Percentiles rank a stretch among this genome's conserved stretches.
Evolutionary conservation across 2,888 invertebrate species (phyloP).

Genomic region (Drosophila robusta): DNA sequence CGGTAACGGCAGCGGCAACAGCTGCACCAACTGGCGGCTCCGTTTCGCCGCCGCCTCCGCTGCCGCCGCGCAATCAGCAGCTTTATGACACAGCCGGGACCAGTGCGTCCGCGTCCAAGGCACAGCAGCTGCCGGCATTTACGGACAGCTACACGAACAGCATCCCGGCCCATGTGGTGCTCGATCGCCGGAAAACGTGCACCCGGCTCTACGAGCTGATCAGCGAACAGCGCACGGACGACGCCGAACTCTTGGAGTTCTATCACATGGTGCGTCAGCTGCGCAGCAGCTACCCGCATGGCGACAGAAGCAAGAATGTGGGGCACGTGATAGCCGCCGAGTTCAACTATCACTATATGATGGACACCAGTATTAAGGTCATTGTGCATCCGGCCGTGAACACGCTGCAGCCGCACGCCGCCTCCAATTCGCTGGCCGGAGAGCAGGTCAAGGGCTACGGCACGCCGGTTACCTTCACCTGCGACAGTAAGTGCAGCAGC

Average conservation of each 20-base stretch:
- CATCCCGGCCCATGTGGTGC: conserved; percentile 64
- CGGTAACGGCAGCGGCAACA: not conserved
- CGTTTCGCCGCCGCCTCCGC: conserved; percentile 86
- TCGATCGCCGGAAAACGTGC: conserved; percentile 83
- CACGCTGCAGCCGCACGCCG: conserved; percentile 85
- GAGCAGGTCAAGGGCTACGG: conserved; percentile 84
- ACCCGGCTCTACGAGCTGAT: conserved; percentile 89
- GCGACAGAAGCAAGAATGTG: conserved; percentile 92
- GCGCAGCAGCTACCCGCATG: conserved; percentile 90
- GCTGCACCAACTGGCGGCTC: conserved; percentile 27
- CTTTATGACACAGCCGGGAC: conserved; percentile 40
- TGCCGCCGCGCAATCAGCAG: conserved; percentile 87
- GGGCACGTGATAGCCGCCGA: conserved; percentile 95
- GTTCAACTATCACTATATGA: conserved; percentile 91
- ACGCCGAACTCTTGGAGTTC: conserved; percentile 92
- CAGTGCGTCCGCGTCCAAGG: conserved; percentile 24
- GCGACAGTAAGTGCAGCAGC: conserved; percentile 89
- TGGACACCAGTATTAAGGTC: conserved; percentile 94
- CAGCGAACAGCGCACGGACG: conserved; percentile 88
- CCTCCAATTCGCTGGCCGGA: conserved; percentile 80
- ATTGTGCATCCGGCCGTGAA: conserved; percentile 89
- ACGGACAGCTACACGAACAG: conserved; percentile 59
- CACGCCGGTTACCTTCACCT: conserved; percentile 94
- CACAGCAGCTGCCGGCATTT: conserved; percentile 37
- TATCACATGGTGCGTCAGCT: conserved; percentile 92